Percentiles rank a stretch among this genome's conserved stretches.
phyloP scores from a whole-genome alignment of 2,113 vertebrate species.

The Erinaceus europaeus region DNA sequence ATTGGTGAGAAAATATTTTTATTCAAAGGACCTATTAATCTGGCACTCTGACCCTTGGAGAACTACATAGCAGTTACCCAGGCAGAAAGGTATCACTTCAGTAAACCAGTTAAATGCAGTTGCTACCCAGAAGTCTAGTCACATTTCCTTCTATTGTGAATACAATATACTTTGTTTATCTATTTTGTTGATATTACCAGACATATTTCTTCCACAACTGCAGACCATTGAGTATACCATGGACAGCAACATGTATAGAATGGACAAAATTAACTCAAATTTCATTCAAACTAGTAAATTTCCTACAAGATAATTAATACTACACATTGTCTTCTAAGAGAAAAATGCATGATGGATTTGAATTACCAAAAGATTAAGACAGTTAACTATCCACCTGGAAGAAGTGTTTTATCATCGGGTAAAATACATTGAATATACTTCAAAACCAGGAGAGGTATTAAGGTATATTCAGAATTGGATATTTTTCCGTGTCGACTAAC shows the following conservation, averaged over 20 bases:
- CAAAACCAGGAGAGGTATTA: not conserved
- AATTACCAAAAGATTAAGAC: slow-evolving; percentile 44
- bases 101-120: slow-evolving; percentile 69
- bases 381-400: slow-evolving; percentile 29
- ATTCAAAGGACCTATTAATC: slow-evolving; percentile 62
- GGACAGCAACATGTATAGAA: slow-evolving; percentile 45
- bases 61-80: slow-evolving; percentile 67
- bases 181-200: slow-evolving; percentile 79
- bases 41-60: slow-evolving; percentile 75
- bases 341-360: slow-evolving; percentile 46
- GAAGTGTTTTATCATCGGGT: slow-evolving; percentile 35
- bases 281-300: slow-evolving; percentile 68
- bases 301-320: slow-evolving; percentile 42
- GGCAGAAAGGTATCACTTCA: slow-evolving; percentile 71
- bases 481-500: slow-evolving; percentile 15
- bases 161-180: slow-evolving; percentile 69
- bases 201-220: slow-evolving; percentile 74
- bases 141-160: slow-evolving; percentile 65
- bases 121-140: slow-evolving; percentile 73
- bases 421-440: no score
- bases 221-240: slow-evolving; percentile 65
- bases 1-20: slow-evolving; percentile 39
- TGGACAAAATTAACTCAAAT: slow-evolving; percentile 61
- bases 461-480: slow-evolving; percentile 40
- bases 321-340: slow-evolving; percentile 16